Conservation (phyloP, 2,888 invertebrate genomes). For the Philopedon plagiatum region DNA sequence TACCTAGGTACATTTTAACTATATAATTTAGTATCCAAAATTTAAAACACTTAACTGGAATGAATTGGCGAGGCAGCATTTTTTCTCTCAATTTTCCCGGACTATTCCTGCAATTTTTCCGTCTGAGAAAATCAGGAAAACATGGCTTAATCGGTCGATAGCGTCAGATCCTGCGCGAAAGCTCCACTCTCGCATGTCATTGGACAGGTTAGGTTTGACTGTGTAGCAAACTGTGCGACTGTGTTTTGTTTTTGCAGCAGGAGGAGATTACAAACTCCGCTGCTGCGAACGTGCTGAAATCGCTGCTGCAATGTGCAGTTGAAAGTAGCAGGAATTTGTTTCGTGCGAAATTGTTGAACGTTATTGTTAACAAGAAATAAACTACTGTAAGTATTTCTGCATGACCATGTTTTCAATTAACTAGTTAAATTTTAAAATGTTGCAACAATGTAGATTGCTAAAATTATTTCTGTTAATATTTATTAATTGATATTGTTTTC, state of each 20-base stretch:
- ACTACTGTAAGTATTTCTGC: no score
- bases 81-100: not conserved
- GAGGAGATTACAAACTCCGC: conserved; percentile 13
- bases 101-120: conserved; percentile 19
- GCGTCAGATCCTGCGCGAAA: conserved; percentile 17
- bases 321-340: not conserved
- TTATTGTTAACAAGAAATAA: no score
- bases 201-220: conserved; percentile 35
- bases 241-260: conserved; percentile 25
- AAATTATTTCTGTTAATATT: no score
- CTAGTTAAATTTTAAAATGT: no score
- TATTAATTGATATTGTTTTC: no score
- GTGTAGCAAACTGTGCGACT: conserved; percentile 22
- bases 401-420: no score
- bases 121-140: conserved; percentile 23
- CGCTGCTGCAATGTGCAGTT: conserved; percentile 22
- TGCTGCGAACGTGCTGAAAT: conserved; percentile 22
- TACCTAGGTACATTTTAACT: no score
- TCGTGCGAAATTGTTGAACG: not conserved
- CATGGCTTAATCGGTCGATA: conserved; percentile 32
- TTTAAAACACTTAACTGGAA: no score
- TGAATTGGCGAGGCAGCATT: no score
- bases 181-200: conserved; percentile 5
- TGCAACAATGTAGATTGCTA: no score
- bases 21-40: no score